Evolutionary conservation across 2,113 vertebrate species (phyloP), one percentile per base, ranked within the genome.

Genomic region (Rutilus rutilus): DNA sequence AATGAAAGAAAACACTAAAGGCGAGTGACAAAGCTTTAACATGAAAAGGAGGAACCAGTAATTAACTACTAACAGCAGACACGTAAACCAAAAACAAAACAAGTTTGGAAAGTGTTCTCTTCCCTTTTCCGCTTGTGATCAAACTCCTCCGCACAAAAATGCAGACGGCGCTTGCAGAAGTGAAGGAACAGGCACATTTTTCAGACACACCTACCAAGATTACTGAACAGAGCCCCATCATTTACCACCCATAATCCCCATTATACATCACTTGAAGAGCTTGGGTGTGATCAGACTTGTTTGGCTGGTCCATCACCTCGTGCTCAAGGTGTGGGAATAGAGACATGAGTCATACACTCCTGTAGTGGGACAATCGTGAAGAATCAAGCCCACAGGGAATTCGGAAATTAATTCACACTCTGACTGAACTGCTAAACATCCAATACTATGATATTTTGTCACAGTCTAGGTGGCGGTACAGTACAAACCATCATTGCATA

Each of bases 161-260:
- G 6, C 39, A 50, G 54, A 60, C 27, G 14, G 54, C 11, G 2
- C 19, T 42, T 60, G 77, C 33, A 39, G 15, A 67, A 69, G 25
- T 52, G 19, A 52, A 69, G n/a, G 59, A 47, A 65, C n/a, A 30
- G n/a, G 23, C 39, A 2, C 33, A 39, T 42, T 59, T 64, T 71
- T 82, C 27, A 83, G 27, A 52, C 81, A 73, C 81, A 42, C 67
- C 27, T 67, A 54, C 21, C 21, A 33, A 33, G 21, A 39, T 27
- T 39, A 33, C 47, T 25, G 39, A 73, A 27, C 0, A 25, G 6
- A 73, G 50, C 7, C 23, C 33, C 2, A 73, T 59, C 33, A 59
- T 27, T 73, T 23, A 5, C 30, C 36, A n/a, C 25, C 62, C 19
- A 52, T 21, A 69, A 82, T 33, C 11, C 80, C 62, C 30, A 36